phyloP scores from a whole-genome alignment of 1,140 invertebrate genomes.

The Triops longicaudatus region DNA sequence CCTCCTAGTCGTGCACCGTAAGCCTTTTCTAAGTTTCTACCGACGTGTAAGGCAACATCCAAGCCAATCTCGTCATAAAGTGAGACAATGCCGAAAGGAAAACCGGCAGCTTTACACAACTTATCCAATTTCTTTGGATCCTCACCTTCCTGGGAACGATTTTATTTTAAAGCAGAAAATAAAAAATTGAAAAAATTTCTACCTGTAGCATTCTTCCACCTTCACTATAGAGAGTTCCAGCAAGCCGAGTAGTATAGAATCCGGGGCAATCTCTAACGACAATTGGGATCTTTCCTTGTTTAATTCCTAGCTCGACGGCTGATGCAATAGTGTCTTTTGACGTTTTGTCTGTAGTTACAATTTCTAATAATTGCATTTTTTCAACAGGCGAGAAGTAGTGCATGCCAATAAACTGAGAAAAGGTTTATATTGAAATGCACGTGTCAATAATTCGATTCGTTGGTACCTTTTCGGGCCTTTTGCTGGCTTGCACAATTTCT shows the following conservation, averaged over 20 bases:
- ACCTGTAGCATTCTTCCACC: conserved; percentile 68
- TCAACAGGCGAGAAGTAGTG: conserved; percentile 99
- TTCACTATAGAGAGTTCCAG: conserved; percentile 67
- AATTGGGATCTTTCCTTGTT: conserved; percentile 94
- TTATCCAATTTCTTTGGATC: conserved; percentile 81
- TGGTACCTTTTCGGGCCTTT: conserved; percentile 86
- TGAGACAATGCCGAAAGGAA: conserved; percentile 91
- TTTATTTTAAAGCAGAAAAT: neutral
- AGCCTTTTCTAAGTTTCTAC: conserved; percentile 67
- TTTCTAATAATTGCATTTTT: conserved; percentile 98
- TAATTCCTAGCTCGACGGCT: conserved; percentile 76
- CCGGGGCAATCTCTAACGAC: conserved; percentile 96
- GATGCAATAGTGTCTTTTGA: conserved; percentile 78
- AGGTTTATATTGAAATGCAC: too few relatives aligned
- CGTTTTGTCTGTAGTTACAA: conserved; percentile 93
- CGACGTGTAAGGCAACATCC: conserved; percentile 86
- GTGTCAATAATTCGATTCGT: too few relatives aligned
- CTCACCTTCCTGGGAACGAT: conserved; percentile 67
- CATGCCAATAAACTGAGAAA: conserved; percentile 73
- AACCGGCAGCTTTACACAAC: conserved; percentile 84
- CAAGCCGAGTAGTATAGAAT: conserved; percentile 95
- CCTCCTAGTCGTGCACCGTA: conserved; percentile 67
- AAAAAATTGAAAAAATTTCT: too few relatives aligned
- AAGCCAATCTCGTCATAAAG: conserved; percentile 90
- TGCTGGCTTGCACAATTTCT: conserved; percentile 88